Base-by-base conservation (phyloP, 2,888 invertebrate species). In the Agonum fuliginosum region DNA sequence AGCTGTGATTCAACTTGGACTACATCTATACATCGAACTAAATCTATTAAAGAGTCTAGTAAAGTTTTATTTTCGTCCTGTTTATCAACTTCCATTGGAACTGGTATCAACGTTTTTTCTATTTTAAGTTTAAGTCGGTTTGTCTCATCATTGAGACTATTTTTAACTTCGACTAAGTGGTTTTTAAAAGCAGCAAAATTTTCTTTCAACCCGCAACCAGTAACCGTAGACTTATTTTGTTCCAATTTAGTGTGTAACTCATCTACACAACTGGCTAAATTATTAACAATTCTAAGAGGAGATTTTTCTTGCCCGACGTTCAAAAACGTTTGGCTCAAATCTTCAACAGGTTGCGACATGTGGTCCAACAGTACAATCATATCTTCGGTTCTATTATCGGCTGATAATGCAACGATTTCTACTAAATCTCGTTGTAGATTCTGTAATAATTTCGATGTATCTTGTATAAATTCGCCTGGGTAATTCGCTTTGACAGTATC, bases 301-400 rank as follows among this genome's bases (percentile, higher is more conserved):
- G 86, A 85, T 75, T 87, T 86, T 8, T 62, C 58, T 37, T 86
- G 85, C 77, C 87, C 86, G 1, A 86, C 86, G 80, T 87, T 86
- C 1, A 86, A 83, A 22, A 88, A 83, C 69, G 87, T 87, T 77
- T 87, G 87, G 79, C 88, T 88, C 0, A 88, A 80, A 79, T 87
- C 88, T 80, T 89, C 89, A 5, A 90, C 83, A 0, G 90, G 89
- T 46, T 88, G 87, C 30, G 88, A 87, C 0, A 90, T 82, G 80
- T 86, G 88, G 79, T 89, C 89, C 10, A 90, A 82, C 4, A 89
- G 85, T 3, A 86, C 86, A 3, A 90, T 81, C 20, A 84, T 82
- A 2, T 82, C 78, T 81, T 87, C 86, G 0, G 83, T 82, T 79
- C 83, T 83, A 12, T 83, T 80, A 70, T 82, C 80, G 1, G 82